These are phyloP conservation scores for Troglohyphantes excavatus DNA, from an alignment of 2,888 invertebrate genomes.

Conservation along the genomic window DNA sequence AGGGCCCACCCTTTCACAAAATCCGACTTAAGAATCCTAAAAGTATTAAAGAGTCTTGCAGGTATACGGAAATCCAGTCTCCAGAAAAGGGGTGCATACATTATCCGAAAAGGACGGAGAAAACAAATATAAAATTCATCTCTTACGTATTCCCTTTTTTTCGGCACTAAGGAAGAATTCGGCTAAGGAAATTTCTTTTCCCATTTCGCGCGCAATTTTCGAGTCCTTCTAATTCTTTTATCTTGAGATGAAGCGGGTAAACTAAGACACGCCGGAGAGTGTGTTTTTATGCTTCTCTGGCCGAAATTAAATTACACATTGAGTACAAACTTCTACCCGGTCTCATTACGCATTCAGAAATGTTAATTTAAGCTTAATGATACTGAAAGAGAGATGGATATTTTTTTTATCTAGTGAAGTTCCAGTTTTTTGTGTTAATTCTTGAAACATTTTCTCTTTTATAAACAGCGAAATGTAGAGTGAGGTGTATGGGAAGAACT, in stretches of 20 bases:
- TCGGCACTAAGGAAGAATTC: not conserved
- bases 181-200: slow-evolving; percentile 38
- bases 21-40: slow-evolving; percentile 10
- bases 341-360: slow-evolving; percentile 62
- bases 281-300: slow-evolving; percentile 20
- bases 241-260: slow-evolving; percentile 33
- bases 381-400: slow-evolving; percentile 33
- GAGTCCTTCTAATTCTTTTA: slow-evolving; percentile 59
- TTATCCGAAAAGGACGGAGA: slow-evolving; percentile 31
- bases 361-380: slow-evolving; percentile 67
- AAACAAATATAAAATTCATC: slow-evolving; percentile 66
- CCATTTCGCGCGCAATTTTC: slow-evolving; percentile 37
- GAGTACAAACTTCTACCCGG: slow-evolving; percentile 29
- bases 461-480: not conserved
- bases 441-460: slow-evolving; percentile 12
- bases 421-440: not conserved
- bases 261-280: slow-evolving; percentile 25
- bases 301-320: slow-evolving; percentile 65
- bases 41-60: slow-evolving; percentile 28
- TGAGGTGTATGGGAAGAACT: not conserved
- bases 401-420: slow-evolving; percentile 12
- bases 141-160: slow-evolving; percentile 16
- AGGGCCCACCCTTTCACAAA: not conserved
- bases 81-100: slow-evolving; percentile 52
- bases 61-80: slow-evolving; percentile 13